These are phyloP conservation scores for Drosophila affinis DNA, from an alignment of 2,888 invertebrate genomes.

Conservation along the genomic window DNA sequence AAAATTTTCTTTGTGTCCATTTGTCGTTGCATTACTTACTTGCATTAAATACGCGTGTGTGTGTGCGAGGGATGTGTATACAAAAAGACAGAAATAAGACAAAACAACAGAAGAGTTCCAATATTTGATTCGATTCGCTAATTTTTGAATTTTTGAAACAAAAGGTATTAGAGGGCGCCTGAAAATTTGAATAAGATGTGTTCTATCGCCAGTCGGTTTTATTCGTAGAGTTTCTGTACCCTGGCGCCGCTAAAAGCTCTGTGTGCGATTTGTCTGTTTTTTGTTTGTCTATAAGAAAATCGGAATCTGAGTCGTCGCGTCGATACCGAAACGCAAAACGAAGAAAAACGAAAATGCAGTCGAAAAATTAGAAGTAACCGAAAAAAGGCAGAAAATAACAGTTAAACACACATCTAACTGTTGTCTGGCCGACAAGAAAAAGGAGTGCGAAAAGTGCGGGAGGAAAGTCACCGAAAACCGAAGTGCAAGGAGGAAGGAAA, in stretches of 20 bases:
- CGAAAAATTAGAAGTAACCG: conserved; percentile 36
- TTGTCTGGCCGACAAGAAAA: conserved; percentile 50
- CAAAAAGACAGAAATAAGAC: too few species aligned
- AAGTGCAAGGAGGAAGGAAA: conserved; percentile 30
- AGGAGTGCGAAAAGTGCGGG: conserved; percentile 29
- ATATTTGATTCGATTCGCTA: too few species aligned
- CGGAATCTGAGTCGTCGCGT: conserved; percentile 24
- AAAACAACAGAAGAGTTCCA: too few species aligned
- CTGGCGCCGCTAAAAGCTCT: background rate
- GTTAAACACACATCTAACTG: conserved; percentile 59
- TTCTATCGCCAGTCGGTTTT: background rate
- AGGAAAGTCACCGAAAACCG: conserved; percentile 17
- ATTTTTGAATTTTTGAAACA: background rate
- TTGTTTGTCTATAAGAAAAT: conserved; percentile 37
- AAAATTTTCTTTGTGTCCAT: too few species aligned
- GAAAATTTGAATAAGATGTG: background rate
- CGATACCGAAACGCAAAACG: conserved; percentile 40
- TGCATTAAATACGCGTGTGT: too few species aligned
- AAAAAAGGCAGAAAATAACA: conserved; percentile 47
- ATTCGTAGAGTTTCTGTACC: background rate
- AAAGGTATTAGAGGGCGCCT: background rate
- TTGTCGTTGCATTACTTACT: too few species aligned
- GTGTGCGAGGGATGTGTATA: too few species aligned
- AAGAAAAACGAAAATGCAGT: conserved; percentile 18
- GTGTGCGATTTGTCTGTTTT: conserved; percentile 25